A percentile compares a stretch with the other conserved stretches of the same genome.
phyloP scores from a whole-genome alignment of 1,140 invertebrate species.

The Drosophila kurseongensis region DNA sequence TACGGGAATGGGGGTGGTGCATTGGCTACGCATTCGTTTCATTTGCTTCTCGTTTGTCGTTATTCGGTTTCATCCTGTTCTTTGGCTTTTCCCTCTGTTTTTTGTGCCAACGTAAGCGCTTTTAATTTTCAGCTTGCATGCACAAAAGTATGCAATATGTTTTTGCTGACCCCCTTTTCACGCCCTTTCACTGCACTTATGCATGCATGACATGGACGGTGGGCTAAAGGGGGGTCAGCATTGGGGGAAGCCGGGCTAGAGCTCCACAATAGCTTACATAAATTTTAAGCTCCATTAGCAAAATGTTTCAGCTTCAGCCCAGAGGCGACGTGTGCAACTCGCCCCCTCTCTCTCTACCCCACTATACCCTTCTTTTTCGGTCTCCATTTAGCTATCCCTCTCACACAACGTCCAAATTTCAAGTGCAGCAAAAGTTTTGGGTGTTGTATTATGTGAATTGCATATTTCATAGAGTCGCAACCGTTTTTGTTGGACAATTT shows the following conservation, averaged over 20 bases:
- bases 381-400: not conserved
- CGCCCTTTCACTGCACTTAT: conserved; percentile 58
- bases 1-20: conserved; percentile 32
- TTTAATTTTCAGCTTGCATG: conserved; percentile 83
- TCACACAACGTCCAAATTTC: conserved; percentile 51
- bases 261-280: conserved; percentile 78
- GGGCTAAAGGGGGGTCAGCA: not conserved
- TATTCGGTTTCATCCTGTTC: conserved; percentile 22
- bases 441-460: conserved; percentile 70
- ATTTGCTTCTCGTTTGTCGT: conserved; percentile 55
- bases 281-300: conserved; percentile 83
- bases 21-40: conserved; percentile 56
- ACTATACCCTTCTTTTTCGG: not conserved
- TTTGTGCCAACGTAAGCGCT: conserved; percentile 73
- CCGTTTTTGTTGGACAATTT: conserved; percentile 69
- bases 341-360: not conserved
- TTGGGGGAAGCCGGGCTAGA: conserved; percentile 10
- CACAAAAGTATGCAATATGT: conserved; percentile 82
- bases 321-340: conserved; percentile 62
- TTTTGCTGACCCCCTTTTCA: conserved; percentile 14
- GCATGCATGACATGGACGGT: conserved; percentile 70
- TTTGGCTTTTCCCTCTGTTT: conserved; percentile 13
- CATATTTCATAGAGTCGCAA: conserved; percentile 64
- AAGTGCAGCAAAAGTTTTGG: conserved; percentile 77
- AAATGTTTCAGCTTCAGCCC: conserved; percentile 70